A percentile compares a stretch with the other conserved stretches of the same genome.
phyloP scores from a whole-genome alignment of 2,888 invertebrate species.

The Ochropleura leucogaster region DNA sequence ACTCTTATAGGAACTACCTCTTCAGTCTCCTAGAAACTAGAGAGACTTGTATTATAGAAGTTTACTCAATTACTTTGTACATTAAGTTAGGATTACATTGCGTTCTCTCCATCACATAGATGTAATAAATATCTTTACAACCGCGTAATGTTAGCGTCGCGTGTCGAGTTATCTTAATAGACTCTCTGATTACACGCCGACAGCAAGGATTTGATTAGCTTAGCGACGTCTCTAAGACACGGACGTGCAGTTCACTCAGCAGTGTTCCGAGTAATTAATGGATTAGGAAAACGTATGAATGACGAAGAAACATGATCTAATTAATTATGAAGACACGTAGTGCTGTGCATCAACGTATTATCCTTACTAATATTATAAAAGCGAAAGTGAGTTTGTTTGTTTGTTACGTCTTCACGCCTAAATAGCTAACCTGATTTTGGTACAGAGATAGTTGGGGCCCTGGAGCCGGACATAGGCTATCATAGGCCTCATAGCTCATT shows the following conservation, averaged over 20 bases:
- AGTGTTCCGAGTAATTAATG: conserved; percentile 27
- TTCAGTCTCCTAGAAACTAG: background rate
- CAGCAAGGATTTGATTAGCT: conserved; percentile 76
- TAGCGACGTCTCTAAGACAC: conserved; percentile 55
- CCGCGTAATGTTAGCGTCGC: conserved; percentile 70
- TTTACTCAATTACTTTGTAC: background rate
- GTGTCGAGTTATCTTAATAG: conserved; percentile 74
- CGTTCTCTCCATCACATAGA: conserved; percentile 44
- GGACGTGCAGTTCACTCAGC: conserved; percentile 26
- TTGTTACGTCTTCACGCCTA: too few species aligned
- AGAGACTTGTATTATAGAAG: background rate
- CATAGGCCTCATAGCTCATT: too few species aligned
- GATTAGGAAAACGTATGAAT: conserved; percentile 34
- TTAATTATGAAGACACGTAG: conserved; percentile 1
- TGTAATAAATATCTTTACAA: conserved; percentile 61
- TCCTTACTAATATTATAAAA: too few species aligned
- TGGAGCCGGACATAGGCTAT: too few species aligned
- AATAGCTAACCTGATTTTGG: too few species aligned
- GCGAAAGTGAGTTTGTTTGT: too few species aligned
- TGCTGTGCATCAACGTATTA: background rate
- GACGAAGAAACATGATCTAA: conserved; percentile 2
- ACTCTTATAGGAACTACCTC: too few species aligned
- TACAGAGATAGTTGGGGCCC: too few species aligned
- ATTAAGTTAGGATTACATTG: conserved; percentile 54
- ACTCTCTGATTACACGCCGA: conserved; percentile 71